Conservation (phyloP, 1,140 invertebrate genomes). For the Listronotus oregonensis region DNA sequence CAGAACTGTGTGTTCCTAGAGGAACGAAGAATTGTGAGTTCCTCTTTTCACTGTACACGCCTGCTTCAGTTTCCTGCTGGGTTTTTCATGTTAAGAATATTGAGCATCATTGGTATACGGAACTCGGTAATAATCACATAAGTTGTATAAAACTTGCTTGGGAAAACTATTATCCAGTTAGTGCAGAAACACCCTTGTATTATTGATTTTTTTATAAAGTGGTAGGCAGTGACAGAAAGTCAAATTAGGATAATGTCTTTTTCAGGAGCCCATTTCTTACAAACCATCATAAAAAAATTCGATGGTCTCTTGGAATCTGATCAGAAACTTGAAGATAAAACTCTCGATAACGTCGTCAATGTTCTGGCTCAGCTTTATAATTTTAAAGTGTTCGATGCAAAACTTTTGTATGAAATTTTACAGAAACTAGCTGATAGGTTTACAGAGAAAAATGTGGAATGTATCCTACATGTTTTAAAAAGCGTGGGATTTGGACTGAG, state of each 20-base stretch:
- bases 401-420: conserved; percentile 79
- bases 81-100: too few species aligned
- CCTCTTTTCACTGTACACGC: too few species aligned
- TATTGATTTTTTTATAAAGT: too few species aligned
- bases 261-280: conserved; percentile 77
- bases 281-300: conserved; percentile 71
- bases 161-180: too few species aligned
- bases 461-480: conserved; percentile 80
- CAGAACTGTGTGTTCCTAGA: too few species aligned
- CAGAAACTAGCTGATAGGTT: conserved; percentile 66
- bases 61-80: too few species aligned
- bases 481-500: conserved; percentile 82
- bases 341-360: conserved; percentile 82
- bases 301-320: conserved; percentile 61
- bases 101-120: too few species aligned
- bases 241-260: neutral
- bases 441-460: conserved; percentile 83
- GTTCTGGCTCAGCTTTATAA: conserved; percentile 85
- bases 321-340: conserved; percentile 73
- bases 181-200: too few species aligned
- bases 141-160: too few species aligned
- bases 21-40: too few species aligned
- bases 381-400: conserved; percentile 83
- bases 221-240: too few species aligned
- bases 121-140: too few species aligned